phyloP scores from a whole-genome alignment of 2,113 vertebrate genomes.

The Hippocampus comes region DNA sequence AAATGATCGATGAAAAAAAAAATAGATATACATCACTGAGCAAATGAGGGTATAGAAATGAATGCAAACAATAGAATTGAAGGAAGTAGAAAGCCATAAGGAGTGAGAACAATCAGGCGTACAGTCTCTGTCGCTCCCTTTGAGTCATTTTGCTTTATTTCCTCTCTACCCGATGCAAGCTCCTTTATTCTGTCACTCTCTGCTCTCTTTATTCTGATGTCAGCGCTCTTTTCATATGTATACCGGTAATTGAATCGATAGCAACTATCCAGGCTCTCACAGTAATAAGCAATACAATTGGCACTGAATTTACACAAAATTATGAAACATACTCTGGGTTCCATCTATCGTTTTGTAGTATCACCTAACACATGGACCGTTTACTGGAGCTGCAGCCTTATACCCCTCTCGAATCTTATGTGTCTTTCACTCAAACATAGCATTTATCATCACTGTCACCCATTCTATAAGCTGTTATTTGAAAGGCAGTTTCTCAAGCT shows the following conservation, averaged over 20 bases:
- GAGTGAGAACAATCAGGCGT: slow-evolving; percentile 43
- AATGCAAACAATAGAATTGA: slow-evolving; percentile 49
- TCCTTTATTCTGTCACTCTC: slow-evolving; percentile 57
- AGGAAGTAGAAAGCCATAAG: slow-evolving; percentile 19
- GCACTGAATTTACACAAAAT: slow-evolving; percentile 21
- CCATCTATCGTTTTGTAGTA: background rate
- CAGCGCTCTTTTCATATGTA: slow-evolving; percentile 61
- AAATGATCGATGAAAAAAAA: slow-evolving; percentile 56
- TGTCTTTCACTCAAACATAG: slow-evolving; percentile 6
- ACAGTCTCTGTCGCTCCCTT: slow-evolving; percentile 49
- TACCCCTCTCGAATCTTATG: background rate
- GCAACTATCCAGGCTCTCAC: slow-evolving; percentile 34
- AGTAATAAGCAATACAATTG: slow-evolving; percentile 5
- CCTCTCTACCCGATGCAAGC: slow-evolving; percentile 46
- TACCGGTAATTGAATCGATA: slow-evolving; percentile 61
- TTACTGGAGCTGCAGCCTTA: background rate
- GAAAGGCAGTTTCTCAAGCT: slow-evolving; percentile 61
- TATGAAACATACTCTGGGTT: slow-evolving; percentile 8
- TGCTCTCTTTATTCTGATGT: slow-evolving; percentile 52
- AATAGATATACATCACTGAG: slow-evolving; percentile 45
- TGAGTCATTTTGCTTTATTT: slow-evolving; percentile 45
- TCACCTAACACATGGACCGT: background rate
- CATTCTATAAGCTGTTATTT: slow-evolving; percentile 36
- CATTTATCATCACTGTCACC: slow-evolving; percentile 48
- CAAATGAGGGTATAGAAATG: slow-evolving; percentile 53